Conservation (phyloP, 2,888 invertebrate species). For the Ariolimax columbianus region DNA sequence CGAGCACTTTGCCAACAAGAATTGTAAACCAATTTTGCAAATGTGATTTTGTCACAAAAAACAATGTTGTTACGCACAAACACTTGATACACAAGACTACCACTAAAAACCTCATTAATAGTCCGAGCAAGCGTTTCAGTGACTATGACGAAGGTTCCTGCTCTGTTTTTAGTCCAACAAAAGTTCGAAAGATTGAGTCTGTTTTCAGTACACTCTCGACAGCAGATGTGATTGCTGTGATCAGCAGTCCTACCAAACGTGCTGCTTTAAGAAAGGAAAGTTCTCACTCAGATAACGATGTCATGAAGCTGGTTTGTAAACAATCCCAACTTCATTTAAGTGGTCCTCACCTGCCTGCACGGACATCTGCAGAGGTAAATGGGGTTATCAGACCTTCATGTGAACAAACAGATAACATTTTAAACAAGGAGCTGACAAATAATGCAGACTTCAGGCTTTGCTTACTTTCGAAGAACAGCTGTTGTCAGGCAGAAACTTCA, state of each 20-base stretch:
- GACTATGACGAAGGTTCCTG: not conserved
- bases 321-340: not conserved
- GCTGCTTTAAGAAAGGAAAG: not conserved
- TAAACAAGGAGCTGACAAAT: not conserved
- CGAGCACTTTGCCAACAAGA: not conserved
- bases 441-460: not conserved
- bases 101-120: not conserved
- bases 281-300: not conserved
- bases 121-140: slow-evolving; percentile 14
- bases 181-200: slow-evolving; percentile 5
- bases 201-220: too few species aligned
- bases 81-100: not conserved
- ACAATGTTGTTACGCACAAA: not conserved
- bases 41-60: not conserved
- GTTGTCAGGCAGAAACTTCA: not conserved
- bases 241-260: not conserved
- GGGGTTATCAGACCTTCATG: not conserved
- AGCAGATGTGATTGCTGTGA: not conserved
- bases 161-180: slow-evolving; percentile 22
- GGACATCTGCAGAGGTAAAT: not conserved
- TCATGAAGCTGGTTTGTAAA: not conserved
- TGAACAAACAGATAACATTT: not conserved
- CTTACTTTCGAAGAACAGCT: not conserved
- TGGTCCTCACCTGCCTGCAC: not conserved
- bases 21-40: not conserved